Percentiles rank a stretch among this genome's conserved stretches.
Evolutionary conservation across 2,888 invertebrate genomes (phyloP).

Genomic region (Metellina segmentata): DNA sequence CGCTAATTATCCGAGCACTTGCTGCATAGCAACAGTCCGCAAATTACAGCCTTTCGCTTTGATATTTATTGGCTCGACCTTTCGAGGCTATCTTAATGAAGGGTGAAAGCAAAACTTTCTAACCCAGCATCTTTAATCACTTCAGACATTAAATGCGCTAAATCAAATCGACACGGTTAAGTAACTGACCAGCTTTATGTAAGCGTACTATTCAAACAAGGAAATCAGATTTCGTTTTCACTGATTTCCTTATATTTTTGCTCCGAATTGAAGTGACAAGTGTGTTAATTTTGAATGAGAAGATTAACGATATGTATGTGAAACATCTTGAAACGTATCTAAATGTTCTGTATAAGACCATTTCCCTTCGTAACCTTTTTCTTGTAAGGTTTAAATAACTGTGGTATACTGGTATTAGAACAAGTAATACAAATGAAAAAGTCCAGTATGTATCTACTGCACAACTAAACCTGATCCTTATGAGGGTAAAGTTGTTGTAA

Average conservation of each 20-base stretch:
- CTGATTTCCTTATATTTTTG: not conserved
- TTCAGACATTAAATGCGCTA: not conserved
- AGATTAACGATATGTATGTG: no score
- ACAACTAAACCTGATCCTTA: no score
- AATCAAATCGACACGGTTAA: not conserved
- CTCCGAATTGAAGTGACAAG: not conserved
- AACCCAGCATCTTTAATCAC: not conserved
- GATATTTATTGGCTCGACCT: conserved; percentile 25
- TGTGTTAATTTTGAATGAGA: not conserved
- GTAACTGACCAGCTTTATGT: not conserved
- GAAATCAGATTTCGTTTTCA: not conserved
- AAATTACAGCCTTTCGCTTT: conserved; percentile 34
- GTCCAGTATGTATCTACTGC: no score
- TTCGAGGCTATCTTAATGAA: conserved; percentile 3
- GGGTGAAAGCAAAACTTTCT: not conserved
- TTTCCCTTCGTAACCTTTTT: no score
- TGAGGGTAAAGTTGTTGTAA: no score
- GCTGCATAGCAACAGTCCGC: not conserved
- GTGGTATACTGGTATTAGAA: no score
- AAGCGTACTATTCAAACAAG: not conserved
- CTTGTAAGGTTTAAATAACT: no score
- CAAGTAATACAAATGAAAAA: no score
- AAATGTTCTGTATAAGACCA: no score
- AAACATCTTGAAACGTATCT: no score
- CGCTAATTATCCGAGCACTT: not conserved